Percentiles rank a stretch among this genome's conserved stretches.
phyloP scores from a whole-genome alignment of 92 coral and sea anemone genomes.

The Porites cylindrica region DNA sequence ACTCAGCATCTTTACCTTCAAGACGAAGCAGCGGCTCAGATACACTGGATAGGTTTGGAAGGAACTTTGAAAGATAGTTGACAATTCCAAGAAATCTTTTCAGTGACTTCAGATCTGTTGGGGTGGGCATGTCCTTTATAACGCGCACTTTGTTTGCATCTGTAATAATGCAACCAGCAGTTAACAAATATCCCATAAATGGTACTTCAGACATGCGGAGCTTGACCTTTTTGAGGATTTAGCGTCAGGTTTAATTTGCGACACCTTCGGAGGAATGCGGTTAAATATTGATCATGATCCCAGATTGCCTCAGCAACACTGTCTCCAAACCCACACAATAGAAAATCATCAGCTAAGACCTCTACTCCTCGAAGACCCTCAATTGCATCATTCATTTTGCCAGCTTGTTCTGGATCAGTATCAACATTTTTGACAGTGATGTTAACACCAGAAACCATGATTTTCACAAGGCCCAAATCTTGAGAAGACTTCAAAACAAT shows the following conservation, averaged over 20 bases:
- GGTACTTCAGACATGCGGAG: constrained; percentile 35
- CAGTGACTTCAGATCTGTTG: constrained; percentile 37
- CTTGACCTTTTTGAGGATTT: constrained; percentile 26
- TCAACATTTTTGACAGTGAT: constrained; percentile 31
- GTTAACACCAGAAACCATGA: constrained; percentile 39
- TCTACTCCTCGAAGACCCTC: constrained; percentile 39
- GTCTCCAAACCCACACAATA: constrained; percentile 45
- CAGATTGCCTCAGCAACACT: constrained; percentile 31
- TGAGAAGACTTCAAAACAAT: constrained; percentile 20
- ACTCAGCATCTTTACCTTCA: constrained; percentile 50
- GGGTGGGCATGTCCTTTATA: constrained; percentile 32
- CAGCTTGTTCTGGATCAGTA: neutral
- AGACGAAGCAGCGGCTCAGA: constrained; percentile 30
- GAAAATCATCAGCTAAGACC: constrained; percentile 36
- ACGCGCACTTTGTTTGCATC: constrained; percentile 40
- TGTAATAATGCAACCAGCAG: constrained; percentile 29
- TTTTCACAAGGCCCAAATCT: constrained; percentile 42
- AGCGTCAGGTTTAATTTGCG: constrained; percentile 47
- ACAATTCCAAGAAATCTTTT: constrained; percentile 56
- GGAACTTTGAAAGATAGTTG: constrained; percentile 49
- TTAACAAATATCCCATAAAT: constrained; percentile 31
- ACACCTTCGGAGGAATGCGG: constrained; percentile 43
- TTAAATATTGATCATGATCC: constrained; percentile 46
- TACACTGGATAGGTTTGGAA: constrained; percentile 43
- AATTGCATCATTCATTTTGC: constrained; percentile 42